Base-by-base conservation (phyloP, 2,113 vertebrate genomes). In the Hystrix cristata region DNA sequence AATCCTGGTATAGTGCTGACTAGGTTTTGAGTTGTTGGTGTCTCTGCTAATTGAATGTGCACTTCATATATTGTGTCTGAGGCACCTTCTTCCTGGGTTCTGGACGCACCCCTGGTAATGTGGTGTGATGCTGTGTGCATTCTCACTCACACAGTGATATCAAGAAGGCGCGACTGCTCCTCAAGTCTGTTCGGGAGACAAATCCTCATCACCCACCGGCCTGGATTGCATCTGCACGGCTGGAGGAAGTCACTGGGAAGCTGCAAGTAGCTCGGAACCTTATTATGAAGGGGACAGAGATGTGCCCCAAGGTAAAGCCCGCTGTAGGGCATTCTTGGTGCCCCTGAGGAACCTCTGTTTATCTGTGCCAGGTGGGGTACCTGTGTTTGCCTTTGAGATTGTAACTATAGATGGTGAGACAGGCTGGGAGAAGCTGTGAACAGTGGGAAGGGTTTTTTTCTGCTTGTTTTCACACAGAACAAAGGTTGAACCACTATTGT, bases 231-330 rank as follows among this genome's bases (percentile, higher is more conserved):
- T 99, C 99, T 18, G 99, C 99, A 57, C 99, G 99, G 76, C 98
- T 99, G 97, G 99, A 99, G 89, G 99, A 99, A 95, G 99, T 99
- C 97, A 99, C 99, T 0, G 99, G 99, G 46, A 99, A 99, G 83
- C 98, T 99, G 74, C 99, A 99, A 87, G 99, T 99, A 59, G 99
- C 99, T 92, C 99, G 99, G 46, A 99, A 99, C 96, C 99, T 99
- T 90, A 99, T 99, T 93, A 99, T 99, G 99, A 99, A 99, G 97
- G 99, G 99, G 94, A 99, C 99, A 0, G 99, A 99, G 97, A 99
- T 99, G 99, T 99, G 99, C 97, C 99, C 99, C 19, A 99, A 99
- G 99, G 99, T 99, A 96, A 98, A 98, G 34, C 83, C 11, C 51
- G 0, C 31, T 94, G 16, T 27, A 38, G 25, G 10, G 29, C 7